These are phyloP conservation scores for Hippocampus mohnikei DNA, from an alignment of 2,113 vertebrate genomes.

Conservation along the genomic window DNA sequence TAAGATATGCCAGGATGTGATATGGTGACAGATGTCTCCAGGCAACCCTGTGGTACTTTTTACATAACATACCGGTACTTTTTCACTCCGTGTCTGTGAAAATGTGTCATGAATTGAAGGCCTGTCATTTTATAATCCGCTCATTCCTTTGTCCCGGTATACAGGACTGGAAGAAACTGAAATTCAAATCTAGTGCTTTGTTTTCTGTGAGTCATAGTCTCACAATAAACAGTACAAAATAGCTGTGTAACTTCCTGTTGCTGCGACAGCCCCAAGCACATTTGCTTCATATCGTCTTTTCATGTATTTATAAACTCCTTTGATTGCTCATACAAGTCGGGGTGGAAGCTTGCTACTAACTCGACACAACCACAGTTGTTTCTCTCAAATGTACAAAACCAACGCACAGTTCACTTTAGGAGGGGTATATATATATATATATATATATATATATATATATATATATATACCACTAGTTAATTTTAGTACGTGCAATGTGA, in stretches of 20 bases:
- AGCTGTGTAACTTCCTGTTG: neutral
- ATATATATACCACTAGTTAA: too few species aligned
- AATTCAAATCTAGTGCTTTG: neutral
- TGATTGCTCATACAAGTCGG: too few species aligned
- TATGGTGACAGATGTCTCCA: neutral
- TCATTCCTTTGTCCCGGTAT: neutral
- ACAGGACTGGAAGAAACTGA: neutral
- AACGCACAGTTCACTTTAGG: too few species aligned
- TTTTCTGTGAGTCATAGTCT: neutral
- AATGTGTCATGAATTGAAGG: neutral
- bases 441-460: too few species aligned
- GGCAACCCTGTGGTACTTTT: neutral
- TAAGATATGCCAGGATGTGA: neutral
- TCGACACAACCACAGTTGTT: too few species aligned
- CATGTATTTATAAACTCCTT: neutral
- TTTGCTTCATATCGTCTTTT: neutral
- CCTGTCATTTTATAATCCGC: neutral
- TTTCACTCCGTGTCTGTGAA: neutral
- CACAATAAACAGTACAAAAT: neutral
- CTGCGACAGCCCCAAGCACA: neutral
- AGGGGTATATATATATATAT: too few species aligned
- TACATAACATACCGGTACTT: neutral
- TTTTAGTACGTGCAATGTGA: too few species aligned
- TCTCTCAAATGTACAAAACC: too few species aligned
- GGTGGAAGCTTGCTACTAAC: too few species aligned